Evolutionary conservation across 2,888 invertebrate genomes (phyloP).

Genomic region (Lottia scabra): DNA sequence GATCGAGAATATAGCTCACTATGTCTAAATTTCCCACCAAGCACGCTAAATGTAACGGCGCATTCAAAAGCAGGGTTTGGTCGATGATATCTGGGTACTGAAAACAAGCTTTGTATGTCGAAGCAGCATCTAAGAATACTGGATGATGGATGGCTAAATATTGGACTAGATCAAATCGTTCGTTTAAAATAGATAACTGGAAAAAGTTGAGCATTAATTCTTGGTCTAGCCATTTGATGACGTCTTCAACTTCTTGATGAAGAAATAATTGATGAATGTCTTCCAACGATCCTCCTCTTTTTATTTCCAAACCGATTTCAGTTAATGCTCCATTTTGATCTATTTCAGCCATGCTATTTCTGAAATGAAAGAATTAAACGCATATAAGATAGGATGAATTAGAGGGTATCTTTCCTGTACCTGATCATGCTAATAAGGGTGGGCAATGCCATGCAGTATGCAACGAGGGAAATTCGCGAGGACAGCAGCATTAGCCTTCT

Average conservation of each 20-base stretch:
- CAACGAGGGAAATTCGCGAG: too few relatives aligned
- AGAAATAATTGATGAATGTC: neutral
- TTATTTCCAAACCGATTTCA: neutral
- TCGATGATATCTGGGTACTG: neutral
- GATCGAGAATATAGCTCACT: constrained; percentile 8
- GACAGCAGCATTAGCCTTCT: too few relatives aligned
- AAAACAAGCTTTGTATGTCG: neutral
- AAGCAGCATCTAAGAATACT: constrained; percentile 1
- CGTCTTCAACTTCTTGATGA: neutral
- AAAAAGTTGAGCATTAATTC: constrained; percentile 9
- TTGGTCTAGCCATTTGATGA: constrained; percentile 15
- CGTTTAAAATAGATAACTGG: constrained; percentile 15
- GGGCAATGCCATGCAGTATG: too few relatives aligned
- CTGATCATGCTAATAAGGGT: too few relatives aligned
- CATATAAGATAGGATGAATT: too few relatives aligned
- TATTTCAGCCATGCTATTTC: too few relatives aligned
- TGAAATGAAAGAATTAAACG: too few relatives aligned
- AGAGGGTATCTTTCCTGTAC: too few relatives aligned
- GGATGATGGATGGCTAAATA: constrained; percentile 6
- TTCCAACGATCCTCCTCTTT: neutral
- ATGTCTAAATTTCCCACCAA: constrained; percentile 14
- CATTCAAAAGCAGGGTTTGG: neutral
- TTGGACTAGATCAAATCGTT: constrained; percentile 13
- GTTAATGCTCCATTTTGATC: too few relatives aligned
- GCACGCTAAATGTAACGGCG: constrained; percentile 19